Evolutionary conservation across 1,140 invertebrate species (phyloP), one percentile per base, ranked within the genome.

Genomic region (Cotesia glomerata): DNA sequence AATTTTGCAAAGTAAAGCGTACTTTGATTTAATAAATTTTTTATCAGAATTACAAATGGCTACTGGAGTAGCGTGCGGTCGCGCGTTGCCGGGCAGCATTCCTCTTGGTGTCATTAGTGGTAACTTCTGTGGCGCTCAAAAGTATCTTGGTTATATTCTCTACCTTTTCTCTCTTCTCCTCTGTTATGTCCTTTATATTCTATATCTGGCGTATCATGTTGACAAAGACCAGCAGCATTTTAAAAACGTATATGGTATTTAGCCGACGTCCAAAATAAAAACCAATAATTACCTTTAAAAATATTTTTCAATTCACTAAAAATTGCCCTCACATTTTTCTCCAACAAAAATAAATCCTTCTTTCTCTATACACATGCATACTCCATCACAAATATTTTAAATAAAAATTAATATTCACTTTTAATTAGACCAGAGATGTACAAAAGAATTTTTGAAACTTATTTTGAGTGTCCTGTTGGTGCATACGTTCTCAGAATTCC

Each of bases 51-150:
- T 82, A 85, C 83, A 85, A 85, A 85, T 85, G 84, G 82, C 83
- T 84, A 82, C 73, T 65, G 65, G 56, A 45, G 65, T 63, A 54
- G 71, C 68, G 39, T 62, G 79, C 75, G 79, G 79, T 81, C 77
- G 66, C 32, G 79, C 81, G 79, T 77, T 77, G 77, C 81, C 76
- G 79, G 80, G 84, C 84, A 84, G 78, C 83, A 85, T 85, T 85
- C 83, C 83, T 84, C 80, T 85, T 85, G 77, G 81, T 80, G 82
- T 85, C 84, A 85, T 85, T 85, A 85, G 84, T 84, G 80, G 82
- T 78, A 77, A 84, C 80, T 84, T 84, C 81, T 81, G 81, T 80
- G 78, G 78, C 77, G 76, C 73, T 76, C 67, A 26, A 36, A 61
- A 66, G 32, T 71, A 63, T 72, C 76, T 49, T 51, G 26, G 54